Evolutionary conservation across 2,113 vertebrate species (phyloP).

Genomic region (Pseudonaja textilis): DNA sequence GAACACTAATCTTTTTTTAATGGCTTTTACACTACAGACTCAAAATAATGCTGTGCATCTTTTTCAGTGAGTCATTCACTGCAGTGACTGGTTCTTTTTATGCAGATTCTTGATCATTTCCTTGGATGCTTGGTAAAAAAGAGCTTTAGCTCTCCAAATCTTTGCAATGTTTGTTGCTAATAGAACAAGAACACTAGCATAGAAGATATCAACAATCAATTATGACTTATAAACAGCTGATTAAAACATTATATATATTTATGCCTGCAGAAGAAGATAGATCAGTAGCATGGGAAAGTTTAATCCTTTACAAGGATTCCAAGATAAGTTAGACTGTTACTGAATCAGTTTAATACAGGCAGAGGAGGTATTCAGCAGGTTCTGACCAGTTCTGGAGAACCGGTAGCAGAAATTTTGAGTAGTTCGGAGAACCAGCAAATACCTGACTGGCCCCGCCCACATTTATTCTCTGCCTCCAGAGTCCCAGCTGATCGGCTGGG

Average conservation of each 20-base stretch:
- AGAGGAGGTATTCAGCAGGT: too few species aligned
- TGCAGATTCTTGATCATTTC: not conserved
- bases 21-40: not conserved
- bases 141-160: conserved; percentile 12
- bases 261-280: not conserved
- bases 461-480: too few species aligned
- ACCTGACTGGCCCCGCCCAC: too few species aligned
- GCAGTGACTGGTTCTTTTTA: not conserved
- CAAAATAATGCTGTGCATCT: accelerated
- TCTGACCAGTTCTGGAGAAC: too few species aligned
- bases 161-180: conserved; percentile 51
- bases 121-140: conserved; percentile 28
- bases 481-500: too few species aligned
- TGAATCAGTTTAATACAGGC: not conserved
- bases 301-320: not conserved
- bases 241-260: conserved; percentile 22
- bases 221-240: conserved; percentile 53
- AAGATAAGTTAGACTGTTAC: not conserved
- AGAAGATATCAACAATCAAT: conserved; percentile 42
- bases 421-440: too few species aligned
- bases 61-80: accelerated
- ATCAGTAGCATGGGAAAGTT: not conserved
- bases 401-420: too few species aligned
- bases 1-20: not conserved
- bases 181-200: conserved; percentile 42